Evolutionary conservation across 2,888 invertebrate genomes (phyloP).

Genomic region (Acanthopleura granulata): DNA sequence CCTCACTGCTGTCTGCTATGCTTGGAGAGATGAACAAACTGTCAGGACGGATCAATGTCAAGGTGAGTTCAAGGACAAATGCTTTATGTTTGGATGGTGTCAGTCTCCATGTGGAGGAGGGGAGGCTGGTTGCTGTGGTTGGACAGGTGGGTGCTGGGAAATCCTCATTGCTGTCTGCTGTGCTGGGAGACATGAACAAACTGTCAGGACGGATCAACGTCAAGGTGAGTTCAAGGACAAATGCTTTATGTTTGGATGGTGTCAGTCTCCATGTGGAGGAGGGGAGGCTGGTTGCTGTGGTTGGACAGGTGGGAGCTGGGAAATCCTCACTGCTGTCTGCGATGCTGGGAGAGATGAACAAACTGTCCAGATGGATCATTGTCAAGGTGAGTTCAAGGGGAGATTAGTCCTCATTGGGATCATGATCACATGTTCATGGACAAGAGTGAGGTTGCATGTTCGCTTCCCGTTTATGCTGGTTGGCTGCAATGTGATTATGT

Average conservation of each 20-base stretch:
- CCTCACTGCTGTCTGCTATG: conserved; percentile 9
- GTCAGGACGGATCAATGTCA: background rate
- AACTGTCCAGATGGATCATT: conserved; percentile 52
- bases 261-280: too few relatives aligned
- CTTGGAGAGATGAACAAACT: conserved; percentile 15
- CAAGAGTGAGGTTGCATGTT: too few relatives aligned
- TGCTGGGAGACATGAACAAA: conserved; percentile 66
- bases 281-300: conserved; percentile 32
- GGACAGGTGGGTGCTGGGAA: conserved; percentile 66
- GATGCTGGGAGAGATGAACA: conserved; percentile 66
- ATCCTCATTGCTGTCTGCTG: conserved; percentile 63
- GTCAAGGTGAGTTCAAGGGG: conserved; percentile 58
- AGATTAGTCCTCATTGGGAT: conserved; percentile 44
- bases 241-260: conserved; percentile 65
- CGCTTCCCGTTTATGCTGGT: too few relatives aligned
- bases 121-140: conserved; percentile 61
- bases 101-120: conserved; percentile 23
- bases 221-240: conserved; percentile 32
- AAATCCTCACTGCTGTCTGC: conserved; percentile 66
- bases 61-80: background rate
- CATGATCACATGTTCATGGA: too few relatives aligned
- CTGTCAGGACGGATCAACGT: background rate
- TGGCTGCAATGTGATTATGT: too few relatives aligned
- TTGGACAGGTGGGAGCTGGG: conserved; percentile 60
- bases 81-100: too few relatives aligned